phyloP scores from a whole-genome alignment of 2,888 invertebrate genomes.

The Limenitis camilla region DNA sequence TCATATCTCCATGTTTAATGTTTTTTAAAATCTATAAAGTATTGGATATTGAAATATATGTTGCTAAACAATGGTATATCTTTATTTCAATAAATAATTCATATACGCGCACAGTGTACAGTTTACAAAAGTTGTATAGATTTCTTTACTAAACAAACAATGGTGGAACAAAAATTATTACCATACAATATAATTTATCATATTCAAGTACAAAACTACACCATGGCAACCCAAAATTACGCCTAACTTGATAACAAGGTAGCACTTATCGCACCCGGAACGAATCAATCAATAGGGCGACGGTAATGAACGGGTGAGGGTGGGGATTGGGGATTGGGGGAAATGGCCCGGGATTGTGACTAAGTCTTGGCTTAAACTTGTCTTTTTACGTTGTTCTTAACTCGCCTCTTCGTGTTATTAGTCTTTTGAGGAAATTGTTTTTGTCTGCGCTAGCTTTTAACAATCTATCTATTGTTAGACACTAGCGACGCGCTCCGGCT shows the following conservation, averaged over 20 bases:
- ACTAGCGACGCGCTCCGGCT: neutral
- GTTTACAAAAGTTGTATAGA: neutral
- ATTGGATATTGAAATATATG: no score
- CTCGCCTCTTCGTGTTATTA: constrained; percentile 7
- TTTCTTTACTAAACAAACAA: neutral
- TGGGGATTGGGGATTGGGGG: constrained; percentile 29
- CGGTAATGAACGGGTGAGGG: constrained; percentile 41
- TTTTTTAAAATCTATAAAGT: no score
- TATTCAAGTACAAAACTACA: neutral
- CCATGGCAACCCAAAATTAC: constrained; percentile 20
- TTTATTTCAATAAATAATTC: no score
- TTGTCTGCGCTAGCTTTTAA: neutral
- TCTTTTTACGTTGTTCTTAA: constrained; percentile 17
- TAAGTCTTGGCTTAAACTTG: constrained; percentile 17
- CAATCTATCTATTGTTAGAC: neutral
- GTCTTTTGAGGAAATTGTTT: constrained; percentile 7
- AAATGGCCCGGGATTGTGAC: constrained; percentile 17
- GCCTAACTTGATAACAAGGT: constrained; percentile 46
- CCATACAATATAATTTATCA: neutral
- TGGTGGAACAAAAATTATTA: neutral
- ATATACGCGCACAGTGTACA: no score
- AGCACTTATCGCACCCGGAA: constrained; percentile 50
- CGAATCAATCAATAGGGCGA: constrained; percentile 50
- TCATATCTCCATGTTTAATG: no score
- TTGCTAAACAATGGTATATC: no score